phyloP scores from a whole-genome alignment of 2,888 invertebrate genomes.

The Tineola bisselliella region DNA sequence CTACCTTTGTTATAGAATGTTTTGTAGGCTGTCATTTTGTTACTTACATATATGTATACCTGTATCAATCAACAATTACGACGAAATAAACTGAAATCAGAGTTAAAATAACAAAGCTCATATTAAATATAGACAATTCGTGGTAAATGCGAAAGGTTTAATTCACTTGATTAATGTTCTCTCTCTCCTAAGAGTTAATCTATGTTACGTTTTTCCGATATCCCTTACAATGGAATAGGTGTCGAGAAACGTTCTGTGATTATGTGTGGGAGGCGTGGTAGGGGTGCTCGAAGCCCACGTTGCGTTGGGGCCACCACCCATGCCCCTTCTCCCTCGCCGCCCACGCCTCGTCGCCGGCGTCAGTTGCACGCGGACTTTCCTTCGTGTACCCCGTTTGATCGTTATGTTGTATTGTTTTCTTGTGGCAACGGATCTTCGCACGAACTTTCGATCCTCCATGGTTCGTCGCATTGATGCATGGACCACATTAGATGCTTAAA shows the following conservation, averaged over 20 bases:
- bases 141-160: background rate
- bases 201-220: conserved; percentile 17
- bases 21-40: too few species aligned
- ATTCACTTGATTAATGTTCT: conserved; percentile 4
- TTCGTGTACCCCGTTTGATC: conserved; percentile 49
- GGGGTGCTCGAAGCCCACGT: conserved; percentile 33
- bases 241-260: conserved; percentile 54
- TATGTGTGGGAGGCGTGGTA: conserved; percentile 41
- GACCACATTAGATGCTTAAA: conserved; percentile 61
- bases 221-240: conserved; percentile 30
- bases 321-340: conserved; percentile 21
- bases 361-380: conserved; percentile 53
- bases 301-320: conserved; percentile 18
- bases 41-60: too few species aligned
- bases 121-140: too few species aligned
- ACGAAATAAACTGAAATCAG: too few species aligned
- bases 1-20: background rate
- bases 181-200: conserved; percentile 11
- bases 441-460: conserved; percentile 50
- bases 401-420: conserved; percentile 46
- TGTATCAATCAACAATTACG: too few species aligned
- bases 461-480: conserved; percentile 66
- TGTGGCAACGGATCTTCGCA: conserved; percentile 53
- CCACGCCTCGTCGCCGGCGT: conserved; percentile 21
- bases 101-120: too few species aligned